Percentiles rank a stretch among this genome's conserved stretches.
phyloP scores from a whole-genome alignment of 1,140 invertebrate genomes.

The Pemphigus obesinymphae region DNA sequence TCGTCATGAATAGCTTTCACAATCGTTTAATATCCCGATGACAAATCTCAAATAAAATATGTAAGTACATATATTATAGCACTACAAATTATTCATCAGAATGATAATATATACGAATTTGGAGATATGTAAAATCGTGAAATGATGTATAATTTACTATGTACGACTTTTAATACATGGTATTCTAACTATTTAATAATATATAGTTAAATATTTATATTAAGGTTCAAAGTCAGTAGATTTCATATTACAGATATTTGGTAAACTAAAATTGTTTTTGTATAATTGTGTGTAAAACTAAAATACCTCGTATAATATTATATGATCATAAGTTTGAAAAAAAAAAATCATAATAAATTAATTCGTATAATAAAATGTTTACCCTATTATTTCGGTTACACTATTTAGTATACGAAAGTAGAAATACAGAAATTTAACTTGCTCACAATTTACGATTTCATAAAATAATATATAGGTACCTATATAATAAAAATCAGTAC shows the following conservation, averaged over 20 bases:
- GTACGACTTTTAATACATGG: no score
- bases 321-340: not conserved
- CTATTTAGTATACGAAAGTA: not conserved
- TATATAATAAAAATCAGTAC: not conserved
- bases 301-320: not conserved
- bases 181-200: no score
- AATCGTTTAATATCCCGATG: not conserved
- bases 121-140: no score
- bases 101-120: no score
- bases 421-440: not conserved
- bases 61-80: not conserved
- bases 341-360: not conserved
- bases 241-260: no score
- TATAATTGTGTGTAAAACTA: not conserved
- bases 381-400: not conserved
- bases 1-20: not conserved
- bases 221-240: no score
- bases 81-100: not conserved
- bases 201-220: no score
- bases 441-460: no score
- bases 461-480: not conserved
- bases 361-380: not conserved
- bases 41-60: not conserved
- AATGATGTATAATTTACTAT: no score
- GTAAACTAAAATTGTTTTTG: no score